phyloP scores from a whole-genome alignment of 1,140 invertebrate species.

The Diuraphis noxia region DNA sequence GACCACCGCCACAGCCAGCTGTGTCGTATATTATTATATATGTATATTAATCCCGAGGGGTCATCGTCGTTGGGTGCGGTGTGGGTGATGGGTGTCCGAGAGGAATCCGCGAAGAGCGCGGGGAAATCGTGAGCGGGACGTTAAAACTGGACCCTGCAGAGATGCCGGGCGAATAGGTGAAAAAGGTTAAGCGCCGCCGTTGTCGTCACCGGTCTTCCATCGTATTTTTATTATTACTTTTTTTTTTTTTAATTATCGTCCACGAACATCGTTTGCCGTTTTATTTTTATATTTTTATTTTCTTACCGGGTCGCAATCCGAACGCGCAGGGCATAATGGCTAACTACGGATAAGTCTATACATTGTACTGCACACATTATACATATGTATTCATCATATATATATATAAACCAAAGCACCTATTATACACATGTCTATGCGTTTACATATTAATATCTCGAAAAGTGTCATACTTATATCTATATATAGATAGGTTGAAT shows the following conservation, averaged over 20 bases:
- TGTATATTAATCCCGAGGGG: constrained; percentile 5
- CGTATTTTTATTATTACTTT: background rate
- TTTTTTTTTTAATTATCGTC: constrained; percentile 35
- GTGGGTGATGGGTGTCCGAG: no score
- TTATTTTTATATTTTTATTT: background rate
- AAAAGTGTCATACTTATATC: constrained; percentile 3
- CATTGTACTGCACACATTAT: background rate
- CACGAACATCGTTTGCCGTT: background rate
- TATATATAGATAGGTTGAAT: background rate
- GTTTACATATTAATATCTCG: background rate
- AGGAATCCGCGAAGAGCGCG: background rate
- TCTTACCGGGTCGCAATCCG: background rate
- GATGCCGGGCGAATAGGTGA: constrained; percentile 26
- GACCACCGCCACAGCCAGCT: constrained; percentile 4
- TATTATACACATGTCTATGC: background rate
- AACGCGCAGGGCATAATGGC: background rate
- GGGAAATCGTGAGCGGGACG: constrained; percentile 47
- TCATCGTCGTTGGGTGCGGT: background rate
- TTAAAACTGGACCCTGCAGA: constrained; percentile 47
- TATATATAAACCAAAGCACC: background rate
- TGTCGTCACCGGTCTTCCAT: background rate
- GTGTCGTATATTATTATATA: background rate
- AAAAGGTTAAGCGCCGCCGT: constrained; percentile 42
- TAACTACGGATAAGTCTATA: background rate
- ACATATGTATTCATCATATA: background rate